Base-by-base conservation (phyloP, 1,140 invertebrate species). In the Antheraea pernyi region DNA sequence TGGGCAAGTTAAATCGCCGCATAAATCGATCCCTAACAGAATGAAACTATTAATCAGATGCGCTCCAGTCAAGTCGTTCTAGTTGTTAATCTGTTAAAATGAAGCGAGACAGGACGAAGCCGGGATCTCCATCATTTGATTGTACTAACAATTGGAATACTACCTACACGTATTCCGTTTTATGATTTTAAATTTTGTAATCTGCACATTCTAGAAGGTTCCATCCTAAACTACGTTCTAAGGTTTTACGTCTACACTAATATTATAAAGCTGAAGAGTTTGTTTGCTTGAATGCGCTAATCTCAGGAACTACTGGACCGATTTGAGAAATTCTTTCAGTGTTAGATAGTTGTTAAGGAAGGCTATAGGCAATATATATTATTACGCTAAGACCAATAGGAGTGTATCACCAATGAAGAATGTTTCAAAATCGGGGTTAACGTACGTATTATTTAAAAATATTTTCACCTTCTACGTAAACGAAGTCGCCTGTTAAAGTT, bases 11-110 rank as follows among this genome's bases (percentile, higher is more conserved):
- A 76, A 79, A 76, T 79, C 75, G 77, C 71, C 68, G 74, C 79
- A 78, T 80, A 82, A 82, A 82, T 80, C 78, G 78, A 69, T 72
- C 73, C 61, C 18, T 61, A 39, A 30, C 67, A 76, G 76, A 82
- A 82, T 80, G 73, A 78, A 72, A 73, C 78, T 60, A 82, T 82
- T 82, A 77, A 82, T 82, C 80, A 76, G 70, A 10, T 58, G 60
- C 59, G 69, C 48, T 53, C 46, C 46, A 11, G 10, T 53, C 46
- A 53, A 53, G 46, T 53, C 46, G 46, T 53, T 53, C 46, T 53
- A 53, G 46, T 53, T 53, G 46, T 53, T 53, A 53, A 53, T 53
- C 46, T 53, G 46, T 53, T 53, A 53, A 53, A 53, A 53, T 53
- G 46, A 53, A 53, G 46, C 46, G 46, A 53, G 46, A 53, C 46